A percentile compares a stretch with the other conserved stretches of the same genome.
These are phyloP conservation scores for Manis crassicaudata DNA, from an alignment of 2,797 vertebrate species.

Conservation along the genomic window DNA sequence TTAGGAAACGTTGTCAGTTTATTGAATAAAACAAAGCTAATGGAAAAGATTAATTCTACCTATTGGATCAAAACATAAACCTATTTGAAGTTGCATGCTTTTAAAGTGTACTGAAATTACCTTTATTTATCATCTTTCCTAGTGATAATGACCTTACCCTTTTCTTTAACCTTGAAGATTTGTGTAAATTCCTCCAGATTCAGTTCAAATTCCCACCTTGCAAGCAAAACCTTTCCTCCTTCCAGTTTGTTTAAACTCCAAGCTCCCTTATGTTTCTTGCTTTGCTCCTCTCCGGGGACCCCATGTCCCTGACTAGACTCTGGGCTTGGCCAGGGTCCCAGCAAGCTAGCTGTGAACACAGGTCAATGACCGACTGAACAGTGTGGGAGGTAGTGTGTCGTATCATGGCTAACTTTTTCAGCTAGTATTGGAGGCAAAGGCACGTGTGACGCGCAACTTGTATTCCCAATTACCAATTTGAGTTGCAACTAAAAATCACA, in stretches of 20 bases:
- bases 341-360: not conserved
- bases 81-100: not conserved
- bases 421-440: not conserved
- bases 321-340: not conserved
- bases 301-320: not conserved
- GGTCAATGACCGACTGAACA: not conserved
- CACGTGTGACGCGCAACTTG: not conserved
- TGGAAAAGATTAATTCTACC: not conserved
- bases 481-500: not conserved
- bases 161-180: not conserved
- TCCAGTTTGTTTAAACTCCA: not conserved
- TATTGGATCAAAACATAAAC: not conserved
- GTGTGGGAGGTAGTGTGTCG: not conserved
- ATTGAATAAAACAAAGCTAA: not conserved
- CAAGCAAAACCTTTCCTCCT: not conserved
- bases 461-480: not conserved
- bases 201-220: not conserved
- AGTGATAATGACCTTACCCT: not conserved
- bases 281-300: not conserved
- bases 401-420: not conserved
- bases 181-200: not conserved
- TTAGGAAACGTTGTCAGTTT: not conserved
- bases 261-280: rapidly evolving
- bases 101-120: not conserved
- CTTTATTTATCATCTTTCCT: not conserved